A percentile compares a stretch with the other conserved stretches of the same genome.
These are phyloP conservation scores for Spatulosminthurus flaviceps DNA, from an alignment of 2,888 invertebrate genomes.

Conservation along the genomic window DNA sequence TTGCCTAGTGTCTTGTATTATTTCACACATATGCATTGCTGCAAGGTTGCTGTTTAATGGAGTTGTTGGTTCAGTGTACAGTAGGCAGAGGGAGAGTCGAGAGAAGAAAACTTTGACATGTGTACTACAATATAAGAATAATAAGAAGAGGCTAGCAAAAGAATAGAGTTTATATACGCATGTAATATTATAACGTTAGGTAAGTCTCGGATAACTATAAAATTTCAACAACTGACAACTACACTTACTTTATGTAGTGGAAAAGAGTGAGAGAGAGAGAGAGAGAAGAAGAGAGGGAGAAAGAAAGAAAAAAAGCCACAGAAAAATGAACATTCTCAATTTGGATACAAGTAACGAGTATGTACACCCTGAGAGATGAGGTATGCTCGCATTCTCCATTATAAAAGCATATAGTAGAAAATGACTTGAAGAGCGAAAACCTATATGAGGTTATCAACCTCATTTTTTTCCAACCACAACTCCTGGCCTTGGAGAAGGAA, in stretches of 20 bases:
- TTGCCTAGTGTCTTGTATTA: neutral
- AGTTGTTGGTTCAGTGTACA: neutral
- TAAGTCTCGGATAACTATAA: neutral
- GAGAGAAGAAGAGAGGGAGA: neutral
- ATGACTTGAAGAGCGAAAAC: conserved; percentile 12
- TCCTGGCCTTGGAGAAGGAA: conserved; percentile 18
- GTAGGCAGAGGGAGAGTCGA: neutral
- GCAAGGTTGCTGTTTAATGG: too few species aligned
- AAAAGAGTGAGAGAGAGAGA: neutral
- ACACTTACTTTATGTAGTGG: neutral
- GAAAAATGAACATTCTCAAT: too few species aligned
- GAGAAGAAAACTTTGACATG: conserved; percentile 1
- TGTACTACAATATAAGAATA: neutral
- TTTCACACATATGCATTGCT: too few species aligned
- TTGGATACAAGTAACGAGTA: too few species aligned
- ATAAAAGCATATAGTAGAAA: neutral
- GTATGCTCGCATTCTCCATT: neutral
- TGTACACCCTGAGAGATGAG: neutral
- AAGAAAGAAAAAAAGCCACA: too few species aligned
- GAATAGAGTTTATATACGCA: too few species aligned
- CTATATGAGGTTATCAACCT: conserved; percentile 18
- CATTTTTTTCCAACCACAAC: conserved; percentile 8
- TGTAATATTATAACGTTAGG: neutral
- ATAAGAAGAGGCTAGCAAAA: too few species aligned
- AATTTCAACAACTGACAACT: neutral